Base-by-base conservation (phyloP, 2,797 vertebrate genomes). In the Ataeniobius toweri region DNA sequence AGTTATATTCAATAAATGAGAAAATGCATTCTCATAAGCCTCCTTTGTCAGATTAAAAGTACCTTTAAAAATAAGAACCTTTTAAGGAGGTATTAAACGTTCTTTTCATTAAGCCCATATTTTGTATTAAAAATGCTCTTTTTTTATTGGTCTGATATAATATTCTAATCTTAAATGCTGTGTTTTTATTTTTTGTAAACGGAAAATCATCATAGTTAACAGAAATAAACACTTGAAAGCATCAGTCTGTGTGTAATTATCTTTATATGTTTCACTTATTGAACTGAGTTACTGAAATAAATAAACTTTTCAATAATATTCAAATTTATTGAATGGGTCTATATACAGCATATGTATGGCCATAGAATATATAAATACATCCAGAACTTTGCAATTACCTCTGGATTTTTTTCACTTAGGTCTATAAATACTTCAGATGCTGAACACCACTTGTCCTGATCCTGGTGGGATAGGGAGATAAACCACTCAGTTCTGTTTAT, bases 371-470 rank as follows among this genome's bases (percentile, higher is more conserved):
- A 56, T 71, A 73, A 13, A 78, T 85, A 0, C 73, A 79, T 85
- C 41, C 74, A 53, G 63, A 6, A 80, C 78, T 83, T 75, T 6
- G 22, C 76, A 86, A 78, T 81, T 24, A 75, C 39, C 20, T 80
- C 26, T 61, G 36, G 13, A 70, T 14, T 68, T 12, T 77, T 73
- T 51, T 73, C 7, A 53, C 9, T 36, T 80, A 76, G 59, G 50
- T 63, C 14, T 65, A n/a, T 86, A 74, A 87, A 86, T 88, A 85
- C 81, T 81, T 86, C 13, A 89, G 39, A 70, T 22, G 56, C 36
- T 48, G 48, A 86, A 78, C 50, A 79, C 12, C 28, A 72, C 61
- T 75, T 61, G 36, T 48, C n/a, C 39, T 71, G 41, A 36, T 73
- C 39, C 61, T 73, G 68, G 75, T 77, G 53, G 71, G 83, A 44